Evolutionary conservation across 2,113 vertebrate genomes (phyloP).

Genomic region (Sorex fumeus): DNA sequence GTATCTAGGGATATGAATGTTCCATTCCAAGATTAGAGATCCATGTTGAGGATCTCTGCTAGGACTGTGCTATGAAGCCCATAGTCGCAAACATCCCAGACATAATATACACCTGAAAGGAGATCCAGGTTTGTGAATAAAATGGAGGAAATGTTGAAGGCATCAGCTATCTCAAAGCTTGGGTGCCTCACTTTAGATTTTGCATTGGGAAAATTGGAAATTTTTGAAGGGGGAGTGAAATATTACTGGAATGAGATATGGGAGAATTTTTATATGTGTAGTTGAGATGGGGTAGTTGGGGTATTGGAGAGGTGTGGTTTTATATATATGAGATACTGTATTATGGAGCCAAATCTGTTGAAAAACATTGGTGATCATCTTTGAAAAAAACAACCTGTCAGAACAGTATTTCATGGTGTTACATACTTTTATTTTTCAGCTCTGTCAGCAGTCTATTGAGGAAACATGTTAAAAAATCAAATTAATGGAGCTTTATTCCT

Average conservation of each 20-base stretch:
- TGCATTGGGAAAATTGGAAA: neutral
- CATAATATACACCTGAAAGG: neutral
- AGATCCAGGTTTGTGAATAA: neutral
- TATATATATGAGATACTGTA: neutral
- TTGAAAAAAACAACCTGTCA: slow-evolving; percentile 29
- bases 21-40: neutral
- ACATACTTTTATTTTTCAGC: neutral
- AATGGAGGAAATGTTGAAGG: slow-evolving; percentile 14
- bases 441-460: slow-evolving; percentile 8
- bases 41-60: neutral
- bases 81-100: neutral
- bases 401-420: neutral
- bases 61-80: neutral
- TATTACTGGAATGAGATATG: neutral
- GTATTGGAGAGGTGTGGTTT: neutral
- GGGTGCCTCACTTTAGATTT: neutral
- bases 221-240: neutral
- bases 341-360: neutral
- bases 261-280: neutral
- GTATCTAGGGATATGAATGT: neutral
- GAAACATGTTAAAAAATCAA: slow-evolving; percentile 36
- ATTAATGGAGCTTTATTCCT: slow-evolving; percentile 61
- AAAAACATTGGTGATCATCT: slow-evolving; percentile 10
- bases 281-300: neutral
- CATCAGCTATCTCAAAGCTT: neutral